These are phyloP conservation scores for Ips nitidus DNA, from an alignment of 1,140 invertebrate genomes.

Conservation along the genomic window DNA sequence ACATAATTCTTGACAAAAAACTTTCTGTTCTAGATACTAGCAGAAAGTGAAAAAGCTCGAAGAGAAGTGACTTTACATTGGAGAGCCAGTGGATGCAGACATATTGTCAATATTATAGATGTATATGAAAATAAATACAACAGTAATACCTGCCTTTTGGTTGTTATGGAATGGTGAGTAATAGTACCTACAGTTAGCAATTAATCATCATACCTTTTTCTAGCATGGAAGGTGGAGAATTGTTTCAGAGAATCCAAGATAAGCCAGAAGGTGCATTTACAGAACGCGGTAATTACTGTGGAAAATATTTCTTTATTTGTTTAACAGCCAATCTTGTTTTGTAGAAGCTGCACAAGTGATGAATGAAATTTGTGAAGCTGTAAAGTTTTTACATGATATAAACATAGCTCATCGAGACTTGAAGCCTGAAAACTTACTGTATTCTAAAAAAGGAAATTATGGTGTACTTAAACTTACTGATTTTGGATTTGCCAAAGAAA, in stretches of 20 bases:
- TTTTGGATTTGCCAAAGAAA: constrained; percentile 99
- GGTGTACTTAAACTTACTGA: constrained; percentile 95
- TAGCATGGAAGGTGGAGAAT: constrained; percentile 95
- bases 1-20: background rate
- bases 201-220: background rate
- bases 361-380: constrained; percentile 94
- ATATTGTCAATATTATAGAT: constrained; percentile 93
- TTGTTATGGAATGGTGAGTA: constrained; percentile 95
- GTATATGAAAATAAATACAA: constrained; percentile 96
- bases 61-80: constrained; percentile 96
- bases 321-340: constrained; percentile 22
- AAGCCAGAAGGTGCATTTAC: constrained; percentile 91
- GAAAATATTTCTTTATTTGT: background rate
- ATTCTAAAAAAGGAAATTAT: constrained; percentile 67
- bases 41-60: constrained; percentile 88
- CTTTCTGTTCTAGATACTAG: constrained; percentile 74
- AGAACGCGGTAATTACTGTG: constrained; percentile 73
- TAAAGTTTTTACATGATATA: constrained; percentile 90
- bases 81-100: constrained; percentile 83
- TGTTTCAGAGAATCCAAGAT: constrained; percentile 96
- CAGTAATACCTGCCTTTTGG: constrained; percentile 86
- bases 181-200: constrained; percentile 10
- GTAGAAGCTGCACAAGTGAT: constrained; percentile 91
- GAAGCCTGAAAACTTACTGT: constrained; percentile 90
- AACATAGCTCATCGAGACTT: constrained; percentile 97